Evolutionary conservation across 2,113 vertebrate species (phyloP), one percentile per base, ranked within the genome.

Genomic region (Colinus virginianus): DNA sequence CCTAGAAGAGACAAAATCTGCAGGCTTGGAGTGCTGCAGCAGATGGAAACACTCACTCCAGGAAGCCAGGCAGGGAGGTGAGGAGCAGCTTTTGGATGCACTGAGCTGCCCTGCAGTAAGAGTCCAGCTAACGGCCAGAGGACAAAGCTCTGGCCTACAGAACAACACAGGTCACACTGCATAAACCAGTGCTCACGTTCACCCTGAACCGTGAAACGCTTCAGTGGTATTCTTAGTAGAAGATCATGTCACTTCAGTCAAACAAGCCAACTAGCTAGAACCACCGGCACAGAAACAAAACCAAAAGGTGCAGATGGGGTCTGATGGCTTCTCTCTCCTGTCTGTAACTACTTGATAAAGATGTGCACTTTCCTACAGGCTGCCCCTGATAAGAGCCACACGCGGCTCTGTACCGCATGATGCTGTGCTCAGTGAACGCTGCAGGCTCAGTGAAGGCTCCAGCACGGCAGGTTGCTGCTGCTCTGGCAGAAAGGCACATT

Each of bases 391-490:
- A 67, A 68, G 30, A 13, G 9, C 67, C 56, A n/a, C 10, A 40
- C 40, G 36, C 30, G 19, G 21, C n/a, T 26, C 82, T 9, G 3
- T 26, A 49, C 26, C 42, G 67, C 22, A 38, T 0, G 0, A 43
- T 8, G 19, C 4, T 40, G 36, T 46, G 32, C 20, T 32, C 36
- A 3, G 16, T 7, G 40, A 34, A 30, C 3, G 30, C 30, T 1
- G 5, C 2, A 26, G 66, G 56, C 16, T 28, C 38, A 55, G 48
- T 3, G 28, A 40, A 74, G 38, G 43, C 43, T 43, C 43, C 43
- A 43, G 43, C 10, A 49, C 43, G 32, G 23, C 36, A 58, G 61
- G 36, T 49, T 38, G 6, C n/a, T 15, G 15, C n/a, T 36, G 23
- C 36, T 40, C 78, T 36, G 48, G 32, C 46, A 40, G 40, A 40